Evolutionary conservation across 2,888 invertebrate genomes (phyloP).

Genomic region (Pseudococcus longispinus): DNA sequence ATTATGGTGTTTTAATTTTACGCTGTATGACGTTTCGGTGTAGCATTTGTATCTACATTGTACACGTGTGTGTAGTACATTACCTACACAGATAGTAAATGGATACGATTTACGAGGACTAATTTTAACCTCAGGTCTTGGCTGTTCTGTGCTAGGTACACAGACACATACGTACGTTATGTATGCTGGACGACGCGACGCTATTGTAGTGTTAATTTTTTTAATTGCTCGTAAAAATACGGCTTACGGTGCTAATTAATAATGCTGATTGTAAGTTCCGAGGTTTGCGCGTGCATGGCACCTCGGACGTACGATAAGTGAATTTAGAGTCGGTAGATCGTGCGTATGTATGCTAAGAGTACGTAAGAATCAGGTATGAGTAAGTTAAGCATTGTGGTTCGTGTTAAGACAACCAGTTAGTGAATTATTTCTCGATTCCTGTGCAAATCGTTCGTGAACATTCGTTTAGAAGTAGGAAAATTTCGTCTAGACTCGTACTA

Average conservation of each 20-base stretch:
- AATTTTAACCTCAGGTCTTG: not conserved
- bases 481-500: no score
- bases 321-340: no score
- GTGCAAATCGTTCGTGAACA: no score
- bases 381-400: no score
- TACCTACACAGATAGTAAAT: not conserved
- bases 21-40: not conserved
- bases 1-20: conserved; percentile 4
- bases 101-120: not conserved
- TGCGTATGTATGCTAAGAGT: no score
- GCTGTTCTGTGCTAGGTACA: not conserved
- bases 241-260: not conserved
- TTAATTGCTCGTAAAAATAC: not conserved
- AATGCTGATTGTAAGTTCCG: not conserved
- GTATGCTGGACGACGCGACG: not conserved
- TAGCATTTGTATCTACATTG: not conserved
- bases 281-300: not conserved
- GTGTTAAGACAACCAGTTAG: no score
- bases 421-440: no score
- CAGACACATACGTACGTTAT: not conserved
- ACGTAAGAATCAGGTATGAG: no score
- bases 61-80: not conserved
- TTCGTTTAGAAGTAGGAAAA: no score
- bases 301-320: no score
- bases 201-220: not conserved